A percentile compares a stretch with the other conserved stretches of the same genome.
phyloP scores from a whole-genome alignment of 92 coral and sea anemone species.

The Phenganax stokvisi region DNA sequence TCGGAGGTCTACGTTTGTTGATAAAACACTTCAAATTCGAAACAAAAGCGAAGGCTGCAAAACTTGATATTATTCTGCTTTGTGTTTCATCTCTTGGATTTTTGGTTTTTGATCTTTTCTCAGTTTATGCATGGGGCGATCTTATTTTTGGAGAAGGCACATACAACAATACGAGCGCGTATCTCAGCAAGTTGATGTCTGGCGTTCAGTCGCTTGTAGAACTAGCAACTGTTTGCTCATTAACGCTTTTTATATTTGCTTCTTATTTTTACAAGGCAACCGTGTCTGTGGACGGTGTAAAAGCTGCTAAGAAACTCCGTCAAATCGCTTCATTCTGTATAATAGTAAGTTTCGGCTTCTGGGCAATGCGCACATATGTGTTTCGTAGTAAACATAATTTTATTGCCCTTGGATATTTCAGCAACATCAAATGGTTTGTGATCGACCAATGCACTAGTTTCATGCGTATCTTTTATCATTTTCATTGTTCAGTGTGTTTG shows the following conservation, averaged over 20 bases:
- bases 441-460: neutral
- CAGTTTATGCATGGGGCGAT: neutral
- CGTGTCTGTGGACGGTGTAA: neutral
- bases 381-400: conserved; percentile 5
- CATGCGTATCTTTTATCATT: conserved; percentile 20
- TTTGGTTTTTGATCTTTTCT: conserved; percentile 13
- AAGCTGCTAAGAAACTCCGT: conserved; percentile 13
- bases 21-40: neutral
- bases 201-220: neutral
- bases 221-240: neutral
- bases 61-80: conserved; percentile 16
- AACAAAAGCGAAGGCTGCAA: neutral
- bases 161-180: no score
- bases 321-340: conserved; percentile 26
- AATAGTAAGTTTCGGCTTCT: conserved; percentile 24
- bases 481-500: conserved; percentile 22
- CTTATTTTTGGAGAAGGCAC: neutral
- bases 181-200: no score
- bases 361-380: conserved; percentile 22
- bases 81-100: conserved; percentile 21
- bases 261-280: neutral
- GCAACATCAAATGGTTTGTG: neutral
- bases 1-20: neutral
- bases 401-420: conserved; percentile 17
- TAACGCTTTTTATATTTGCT: neutral